Evolutionary conservation across 2,113 vertebrate genomes (phyloP).

Genomic region (Madoqua kirkii): DNA sequence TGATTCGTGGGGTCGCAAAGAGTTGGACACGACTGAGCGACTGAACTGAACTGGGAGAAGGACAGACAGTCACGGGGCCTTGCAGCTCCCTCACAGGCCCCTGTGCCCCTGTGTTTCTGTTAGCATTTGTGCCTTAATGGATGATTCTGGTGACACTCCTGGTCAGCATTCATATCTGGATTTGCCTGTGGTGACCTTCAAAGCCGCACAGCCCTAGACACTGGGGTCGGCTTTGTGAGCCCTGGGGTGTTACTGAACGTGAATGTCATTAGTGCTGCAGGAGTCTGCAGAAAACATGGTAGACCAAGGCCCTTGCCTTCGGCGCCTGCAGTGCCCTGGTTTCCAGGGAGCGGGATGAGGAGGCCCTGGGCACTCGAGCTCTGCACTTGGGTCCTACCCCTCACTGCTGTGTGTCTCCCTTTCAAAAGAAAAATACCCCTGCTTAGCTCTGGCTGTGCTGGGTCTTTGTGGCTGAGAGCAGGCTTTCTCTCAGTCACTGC

Average conservation of each 20-base stretch:
- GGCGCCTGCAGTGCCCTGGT: not conserved
- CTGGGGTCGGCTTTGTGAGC: not conserved
- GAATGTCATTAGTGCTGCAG: not conserved
- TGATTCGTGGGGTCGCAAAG: too few relatives aligned
- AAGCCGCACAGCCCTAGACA: not conserved
- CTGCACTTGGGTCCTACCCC: not conserved
- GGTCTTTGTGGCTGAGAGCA: not conserved
- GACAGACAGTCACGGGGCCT: too few relatives aligned
- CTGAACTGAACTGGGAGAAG: too few relatives aligned
- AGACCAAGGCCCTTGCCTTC: not conserved
- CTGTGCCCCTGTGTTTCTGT: too few relatives aligned
- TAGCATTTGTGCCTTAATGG: not conserved
- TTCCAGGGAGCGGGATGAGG: not conserved
- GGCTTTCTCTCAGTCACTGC: not conserved
- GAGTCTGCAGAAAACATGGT: not conserved
- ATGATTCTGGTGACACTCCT: not conserved
- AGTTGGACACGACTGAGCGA: too few relatives aligned
- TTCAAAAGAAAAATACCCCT: not conserved
- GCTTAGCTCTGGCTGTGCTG: not conserved
- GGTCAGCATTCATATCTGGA: not conserved
- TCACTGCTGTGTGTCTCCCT: not conserved
- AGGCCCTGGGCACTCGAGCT: not conserved
- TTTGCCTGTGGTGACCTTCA: not conserved
- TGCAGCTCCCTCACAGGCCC: too few relatives aligned
- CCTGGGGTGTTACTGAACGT: not conserved